These are phyloP conservation scores for Apodemia zela DNA, from an alignment of 2,888 invertebrate species.

Conservation along the genomic window DNA sequence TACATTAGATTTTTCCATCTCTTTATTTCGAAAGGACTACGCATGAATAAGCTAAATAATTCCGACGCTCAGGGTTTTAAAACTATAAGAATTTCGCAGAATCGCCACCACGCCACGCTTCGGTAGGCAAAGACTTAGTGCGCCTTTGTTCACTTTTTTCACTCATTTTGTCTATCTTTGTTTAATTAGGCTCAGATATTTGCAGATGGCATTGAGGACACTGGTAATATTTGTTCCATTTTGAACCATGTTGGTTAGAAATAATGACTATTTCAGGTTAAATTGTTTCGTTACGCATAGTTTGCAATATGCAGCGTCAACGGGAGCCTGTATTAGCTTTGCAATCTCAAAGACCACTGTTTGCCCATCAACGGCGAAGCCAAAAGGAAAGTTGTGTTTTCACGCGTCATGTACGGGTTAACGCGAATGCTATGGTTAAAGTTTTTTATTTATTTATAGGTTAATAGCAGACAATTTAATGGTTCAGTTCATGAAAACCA, in stretches of 20 bases:
- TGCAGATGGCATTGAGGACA: slow-evolving; percentile 25
- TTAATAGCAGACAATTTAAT: not conserved
- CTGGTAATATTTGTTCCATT: not conserved
- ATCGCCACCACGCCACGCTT: slow-evolving; percentile 50
- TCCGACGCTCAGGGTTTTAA: slow-evolving; percentile 50
- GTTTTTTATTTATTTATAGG: not conserved
- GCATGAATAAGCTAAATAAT: slow-evolving; percentile 59
- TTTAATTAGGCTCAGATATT: slow-evolving; percentile 38
- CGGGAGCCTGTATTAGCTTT: slow-evolving; percentile 28
- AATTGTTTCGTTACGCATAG: slow-evolving; percentile 16
- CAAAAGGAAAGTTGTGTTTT: slow-evolving; percentile 23
- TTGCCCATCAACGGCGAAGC: slow-evolving; percentile 19
- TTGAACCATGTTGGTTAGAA: not conserved
- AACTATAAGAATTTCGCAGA: slow-evolving; percentile 57
- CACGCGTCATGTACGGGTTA: slow-evolving; percentile 19
- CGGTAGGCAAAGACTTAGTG: slow-evolving; percentile 48
- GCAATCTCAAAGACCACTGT: slow-evolving; percentile 22
- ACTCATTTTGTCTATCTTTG: slow-evolving; percentile 40
- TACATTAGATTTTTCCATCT: slow-evolving; percentile 26
- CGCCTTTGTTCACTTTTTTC: slow-evolving; percentile 36
- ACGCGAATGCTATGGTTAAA: not conserved
- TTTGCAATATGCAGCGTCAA: slow-evolving; percentile 25
- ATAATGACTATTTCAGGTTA: not conserved
- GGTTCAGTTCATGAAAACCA: not conserved
- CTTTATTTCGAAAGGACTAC: slow-evolving; percentile 34